These are phyloP conservation scores for Darevskia mixta DNA, from an alignment of 2,797 vertebrate genomes.

Conservation along the genomic window DNA sequence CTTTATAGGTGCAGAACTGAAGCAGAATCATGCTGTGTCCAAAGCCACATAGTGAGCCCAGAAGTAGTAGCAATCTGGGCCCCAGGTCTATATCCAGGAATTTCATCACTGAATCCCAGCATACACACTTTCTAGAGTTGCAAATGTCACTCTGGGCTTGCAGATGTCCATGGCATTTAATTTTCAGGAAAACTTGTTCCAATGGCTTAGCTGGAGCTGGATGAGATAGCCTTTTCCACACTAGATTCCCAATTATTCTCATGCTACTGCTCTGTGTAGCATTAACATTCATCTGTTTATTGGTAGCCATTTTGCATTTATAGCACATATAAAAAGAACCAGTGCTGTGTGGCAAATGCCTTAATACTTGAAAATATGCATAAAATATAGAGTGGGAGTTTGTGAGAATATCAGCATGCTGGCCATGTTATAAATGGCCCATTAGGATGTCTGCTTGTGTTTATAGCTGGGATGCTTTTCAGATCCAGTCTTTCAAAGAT, in stretches of 20 bases:
- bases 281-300: conserved; percentile 31
- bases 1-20: conserved; percentile 8
- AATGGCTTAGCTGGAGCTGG: neutral
- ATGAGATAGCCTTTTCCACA: conserved; percentile 1
- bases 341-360: conserved; percentile 7
- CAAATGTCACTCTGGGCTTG: fast-evolving
- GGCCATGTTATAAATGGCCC: conserved; percentile 42
- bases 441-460: conserved; percentile 16
- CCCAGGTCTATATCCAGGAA: neutral
- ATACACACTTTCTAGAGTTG: neutral
- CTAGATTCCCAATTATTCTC: conserved; percentile 25
- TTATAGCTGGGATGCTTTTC: conserved; percentile 14
- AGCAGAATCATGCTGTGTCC: neutral
- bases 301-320: conserved; percentile 18
- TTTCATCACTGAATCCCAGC: neutral
- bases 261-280: neutral
- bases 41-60: neutral
- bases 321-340: conserved; percentile 17
- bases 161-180: fast-evolving
- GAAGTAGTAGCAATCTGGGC: neutral
- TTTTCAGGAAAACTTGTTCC: neutral
- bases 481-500: conserved; percentile 46
- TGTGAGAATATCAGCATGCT: neutral
- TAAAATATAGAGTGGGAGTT: conserved; percentile 15
- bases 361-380: conserved; percentile 28